Base-by-base conservation (phyloP, 2,113 vertebrate species). In the Catagonus wagneri region DNA sequence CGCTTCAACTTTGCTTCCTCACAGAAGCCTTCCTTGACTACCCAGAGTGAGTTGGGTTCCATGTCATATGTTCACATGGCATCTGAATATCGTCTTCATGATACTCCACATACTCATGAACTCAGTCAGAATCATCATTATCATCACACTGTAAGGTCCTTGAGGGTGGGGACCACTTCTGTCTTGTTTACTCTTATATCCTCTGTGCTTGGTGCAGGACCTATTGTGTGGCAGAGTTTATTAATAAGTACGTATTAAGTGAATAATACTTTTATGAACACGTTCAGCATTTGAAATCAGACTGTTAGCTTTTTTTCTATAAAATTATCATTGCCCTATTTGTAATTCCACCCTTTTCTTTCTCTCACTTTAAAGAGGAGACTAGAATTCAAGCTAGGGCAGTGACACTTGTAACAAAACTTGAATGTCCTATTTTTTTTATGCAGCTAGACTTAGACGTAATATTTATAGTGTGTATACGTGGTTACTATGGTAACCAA, bases 351-450 rank as follows among this genome's bases (percentile, higher is more conserved):
- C 6, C 19, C 11, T 25, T 94, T 92, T 76, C 19, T 27, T 17
- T n/a, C 32, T 65, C n/a, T 89, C 68, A 11, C 19, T 79, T 78
- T 79, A 74, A 97, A 60, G 69, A 79, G 22, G 78, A 89, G 7
- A 39, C 52, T 69, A 60, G 34, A 65, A 88, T 61, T 71, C 71
- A 83, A 89, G 4, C 68, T 56, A 83, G 7, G 63, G 36, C 27
- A 80, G 36, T 60, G 63, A 56, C 58, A 16, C 39, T 93, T 92
- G 78, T 72, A 16, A 72, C 6, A 93, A 91, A 93, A 71, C 3
- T 54, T 44, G 22, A 65, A 56, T 76, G 12, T 25, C 34, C 36
- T 88, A 69, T 32, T 7, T 80, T 96, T 96, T 81, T 69, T 80
- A n/a, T 52, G 29, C 20, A 68, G 25, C 1, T 68, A 76, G 14